Conservation (phyloP, 2,888 invertebrate species). For the Caenorhabditis drosophilae region DNA sequence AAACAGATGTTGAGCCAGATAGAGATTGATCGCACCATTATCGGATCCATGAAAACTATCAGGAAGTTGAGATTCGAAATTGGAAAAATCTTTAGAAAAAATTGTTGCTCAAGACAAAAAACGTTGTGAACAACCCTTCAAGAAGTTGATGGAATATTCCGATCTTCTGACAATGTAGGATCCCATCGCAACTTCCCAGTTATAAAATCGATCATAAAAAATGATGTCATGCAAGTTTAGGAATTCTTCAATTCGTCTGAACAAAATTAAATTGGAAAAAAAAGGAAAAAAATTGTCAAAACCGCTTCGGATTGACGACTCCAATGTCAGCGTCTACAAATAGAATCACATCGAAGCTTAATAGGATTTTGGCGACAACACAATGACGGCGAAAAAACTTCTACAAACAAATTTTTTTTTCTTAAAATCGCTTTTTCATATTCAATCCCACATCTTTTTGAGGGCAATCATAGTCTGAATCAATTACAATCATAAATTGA, state of each 20-base stretch:
- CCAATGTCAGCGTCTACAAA: conserved; percentile 45
- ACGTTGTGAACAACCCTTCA: no score
- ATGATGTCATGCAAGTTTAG: conserved; percentile 32
- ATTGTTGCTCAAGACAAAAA: no score
- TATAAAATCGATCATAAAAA: conserved; percentile 41
- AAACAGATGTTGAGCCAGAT: conserved; percentile 31
- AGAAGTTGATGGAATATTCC: conserved; percentile 15
- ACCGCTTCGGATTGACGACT: conserved; percentile 32
- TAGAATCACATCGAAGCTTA: conserved; percentile 18
- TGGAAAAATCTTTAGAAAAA: conserved; percentile 33
- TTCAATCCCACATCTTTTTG: no score
- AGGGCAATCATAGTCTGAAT: no score
- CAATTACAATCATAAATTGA: no score
- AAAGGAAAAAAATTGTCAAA: no score
- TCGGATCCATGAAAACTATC: conserved; percentile 45
- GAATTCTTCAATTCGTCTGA: conserved; percentile 41
- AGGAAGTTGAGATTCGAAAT: conserved; percentile 40
- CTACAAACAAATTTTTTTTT: no score
- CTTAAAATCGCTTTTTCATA: no score
- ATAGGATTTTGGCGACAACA: conserved; percentile 20
- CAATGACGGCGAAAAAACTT: conserved; percentile 46
- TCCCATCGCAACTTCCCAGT: conserved; percentile 40
- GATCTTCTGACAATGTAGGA: conserved; percentile 34
- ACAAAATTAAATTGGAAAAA: background rate
- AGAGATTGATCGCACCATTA: conserved; percentile 48